A percentile compares a stretch with the other conserved stretches of the same genome.
Evolutionary conservation across 2,113 vertebrate genomes (phyloP).

Genomic region (Hemiprocne comata): DNA sequence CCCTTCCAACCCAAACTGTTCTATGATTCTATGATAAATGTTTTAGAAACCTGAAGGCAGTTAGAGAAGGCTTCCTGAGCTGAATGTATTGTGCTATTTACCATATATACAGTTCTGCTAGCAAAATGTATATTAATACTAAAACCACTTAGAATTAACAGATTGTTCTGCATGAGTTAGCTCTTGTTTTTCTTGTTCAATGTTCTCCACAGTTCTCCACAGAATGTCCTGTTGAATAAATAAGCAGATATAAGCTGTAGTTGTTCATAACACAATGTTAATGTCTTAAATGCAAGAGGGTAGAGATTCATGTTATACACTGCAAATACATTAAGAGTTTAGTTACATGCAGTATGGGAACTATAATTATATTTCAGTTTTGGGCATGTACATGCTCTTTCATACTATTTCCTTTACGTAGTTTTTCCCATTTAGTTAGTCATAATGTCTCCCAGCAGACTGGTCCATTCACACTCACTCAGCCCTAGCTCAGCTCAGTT

Average conservation of each 20-base stretch:
- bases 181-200: neutral
- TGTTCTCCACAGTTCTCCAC: neutral
- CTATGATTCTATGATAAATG: too few relatives aligned
- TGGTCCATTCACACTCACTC: slow-evolving; percentile 17
- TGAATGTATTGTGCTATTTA: neutral
- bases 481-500: neutral
- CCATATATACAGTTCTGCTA: neutral
- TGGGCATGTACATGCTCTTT: neutral
- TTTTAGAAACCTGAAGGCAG: neutral
- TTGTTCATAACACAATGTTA: neutral
- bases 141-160: neutral
- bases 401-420: neutral
- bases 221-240: neutral
- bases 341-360: neutral
- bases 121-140: neutral
- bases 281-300: neutral
- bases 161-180: neutral
- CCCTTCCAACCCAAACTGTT: too few relatives aligned
- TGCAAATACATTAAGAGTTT: neutral
- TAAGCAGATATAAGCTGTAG: neutral
- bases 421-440: slow-evolving; percentile 29
- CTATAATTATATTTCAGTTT: neutral
- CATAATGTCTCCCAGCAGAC: neutral
- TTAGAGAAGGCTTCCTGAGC: neutral
- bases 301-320: neutral